phyloP scores from a whole-genome alignment of 2,888 invertebrate species.

The Drosophila buzzatii region DNA sequence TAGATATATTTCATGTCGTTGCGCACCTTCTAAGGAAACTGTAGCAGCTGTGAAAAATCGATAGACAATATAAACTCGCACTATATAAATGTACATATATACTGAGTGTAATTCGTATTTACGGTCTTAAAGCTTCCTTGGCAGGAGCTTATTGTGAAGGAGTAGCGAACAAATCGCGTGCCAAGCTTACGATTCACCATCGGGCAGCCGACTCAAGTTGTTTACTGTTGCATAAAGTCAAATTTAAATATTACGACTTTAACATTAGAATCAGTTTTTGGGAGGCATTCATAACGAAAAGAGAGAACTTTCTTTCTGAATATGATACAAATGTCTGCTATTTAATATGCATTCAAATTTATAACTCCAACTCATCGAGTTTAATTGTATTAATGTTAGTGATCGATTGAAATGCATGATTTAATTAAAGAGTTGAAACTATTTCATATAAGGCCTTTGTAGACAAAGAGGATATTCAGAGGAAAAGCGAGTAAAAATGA shows the following conservation, averaged over 20 bases:
- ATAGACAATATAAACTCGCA: slow-evolving; percentile 26
- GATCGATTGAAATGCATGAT: too few species aligned
- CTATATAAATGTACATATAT: background rate
- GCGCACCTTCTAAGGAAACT: slow-evolving; percentile 3
- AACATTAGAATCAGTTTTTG: background rate
- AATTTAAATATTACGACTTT: background rate
- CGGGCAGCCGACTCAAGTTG: slow-evolving; percentile 15
- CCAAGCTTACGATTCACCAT: slow-evolving; percentile 10
- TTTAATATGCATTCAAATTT: background rate
- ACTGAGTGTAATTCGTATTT: background rate
- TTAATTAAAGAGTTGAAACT: too few species aligned
- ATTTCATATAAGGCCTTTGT: too few species aligned
- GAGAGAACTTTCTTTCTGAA: background rate
- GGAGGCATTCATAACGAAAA: background rate
- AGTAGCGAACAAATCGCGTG: slow-evolving; percentile 56
- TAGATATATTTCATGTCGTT: background rate
- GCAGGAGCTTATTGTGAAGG: slow-evolving; percentile 22
- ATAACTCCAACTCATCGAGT: background rate
- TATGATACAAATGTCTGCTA: too few species aligned
- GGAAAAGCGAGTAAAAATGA: too few species aligned
- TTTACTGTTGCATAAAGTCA: slow-evolving; percentile 10
- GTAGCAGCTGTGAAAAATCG: slow-evolving; percentile 43
- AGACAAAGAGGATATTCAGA: background rate
- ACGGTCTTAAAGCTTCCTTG: slow-evolving; percentile 15
- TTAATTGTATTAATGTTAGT: too few species aligned